A percentile compares a stretch with the other conserved stretches of the same genome.
phyloP scores from a whole-genome alignment of 2,797 vertebrate species.

The Crax fasciolata region DNA sequence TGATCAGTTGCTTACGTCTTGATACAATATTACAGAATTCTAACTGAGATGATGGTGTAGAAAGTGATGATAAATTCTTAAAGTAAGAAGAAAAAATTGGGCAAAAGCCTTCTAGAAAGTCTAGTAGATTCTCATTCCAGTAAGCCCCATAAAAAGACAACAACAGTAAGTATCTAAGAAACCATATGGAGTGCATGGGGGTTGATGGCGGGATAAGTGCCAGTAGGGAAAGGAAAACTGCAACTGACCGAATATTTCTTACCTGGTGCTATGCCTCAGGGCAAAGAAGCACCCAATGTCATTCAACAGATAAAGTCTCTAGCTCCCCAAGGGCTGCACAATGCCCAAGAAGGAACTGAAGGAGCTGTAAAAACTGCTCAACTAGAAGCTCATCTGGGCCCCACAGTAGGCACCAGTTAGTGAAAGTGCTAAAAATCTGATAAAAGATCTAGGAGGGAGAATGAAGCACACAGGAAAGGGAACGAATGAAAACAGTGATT shows the following conservation, averaged over 20 bases:
- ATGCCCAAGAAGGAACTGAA: background rate
- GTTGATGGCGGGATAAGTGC: background rate
- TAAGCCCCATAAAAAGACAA: background rate
- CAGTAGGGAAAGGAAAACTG: background rate
- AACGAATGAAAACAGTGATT: background rate
- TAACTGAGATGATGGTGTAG: background rate
- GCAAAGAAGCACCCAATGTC: background rate
- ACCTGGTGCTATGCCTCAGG: background rate
- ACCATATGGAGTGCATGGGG: rapidly evolving
- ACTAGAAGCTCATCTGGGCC: background rate
- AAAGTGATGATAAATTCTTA: background rate
- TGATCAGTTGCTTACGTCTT: background rate
- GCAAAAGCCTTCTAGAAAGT: background rate
- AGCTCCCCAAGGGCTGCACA: background rate
- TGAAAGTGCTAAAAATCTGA: background rate
- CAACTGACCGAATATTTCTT: background rate
- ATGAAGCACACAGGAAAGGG: background rate
- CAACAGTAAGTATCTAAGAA: background rate
- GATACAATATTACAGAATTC: background rate
- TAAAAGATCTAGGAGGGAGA: background rate
- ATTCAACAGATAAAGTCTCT: background rate
- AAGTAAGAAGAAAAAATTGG: background rate
- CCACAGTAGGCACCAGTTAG: background rate
- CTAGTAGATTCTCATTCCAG: background rate
- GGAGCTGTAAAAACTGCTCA: background rate